Percentiles rank a stretch among this genome's conserved stretches.
Conservation (phyloP, 1,140 invertebrate genomes). For the Tigriopus japonicus region DNA sequence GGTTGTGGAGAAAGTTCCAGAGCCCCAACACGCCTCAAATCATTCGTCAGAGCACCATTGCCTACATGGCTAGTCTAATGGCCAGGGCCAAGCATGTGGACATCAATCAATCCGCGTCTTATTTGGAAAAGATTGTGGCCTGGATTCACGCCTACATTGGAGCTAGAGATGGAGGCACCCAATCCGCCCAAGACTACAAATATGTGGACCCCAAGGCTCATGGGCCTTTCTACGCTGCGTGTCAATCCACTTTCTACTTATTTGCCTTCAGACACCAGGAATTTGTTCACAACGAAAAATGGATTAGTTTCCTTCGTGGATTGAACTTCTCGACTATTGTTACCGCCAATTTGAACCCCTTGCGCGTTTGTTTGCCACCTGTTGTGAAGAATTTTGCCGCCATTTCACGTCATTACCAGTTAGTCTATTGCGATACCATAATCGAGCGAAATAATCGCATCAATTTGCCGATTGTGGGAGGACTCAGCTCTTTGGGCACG, state of each 20-base stretch:
- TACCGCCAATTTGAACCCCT: slow-evolving; percentile 60
- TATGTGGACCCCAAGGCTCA: slow-evolving; percentile 38
- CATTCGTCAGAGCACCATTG: slow-evolving; percentile 44
- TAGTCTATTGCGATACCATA: slow-evolving; percentile 75
- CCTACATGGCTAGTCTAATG: slow-evolving; percentile 53
- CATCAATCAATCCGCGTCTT: slow-evolving; percentile 38
- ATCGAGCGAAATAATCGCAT: slow-evolving; percentile 54
- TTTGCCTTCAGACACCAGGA: slow-evolving; percentile 69
- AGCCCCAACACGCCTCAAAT: slow-evolving; percentile 41
- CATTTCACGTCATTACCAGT: slow-evolving; percentile 60
- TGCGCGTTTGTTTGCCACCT: slow-evolving; percentile 50
- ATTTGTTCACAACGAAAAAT: slow-evolving; percentile 45
- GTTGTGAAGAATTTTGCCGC: slow-evolving; percentile 65
- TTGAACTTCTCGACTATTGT: slow-evolving; percentile 65
- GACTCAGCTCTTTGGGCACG: background rate
- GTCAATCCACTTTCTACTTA: slow-evolving; percentile 74
- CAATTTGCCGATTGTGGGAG: slow-evolving; percentile 11
- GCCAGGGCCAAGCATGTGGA: slow-evolving; percentile 44
- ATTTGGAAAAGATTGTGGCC: slow-evolving; percentile 38
- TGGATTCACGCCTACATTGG: slow-evolving; percentile 58
- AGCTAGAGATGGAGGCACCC: slow-evolving; percentile 29
- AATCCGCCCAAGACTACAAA: background rate
- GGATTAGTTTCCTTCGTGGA: slow-evolving; percentile 14
- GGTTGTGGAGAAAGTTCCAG: slow-evolving; percentile 55
- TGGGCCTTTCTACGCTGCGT: slow-evolving; percentile 66